A percentile compares a stretch with the other conserved stretches of the same genome.
phyloP scores from a whole-genome alignment of 2,113 vertebrate genomes.

The Actenoides lindsayi region DNA sequence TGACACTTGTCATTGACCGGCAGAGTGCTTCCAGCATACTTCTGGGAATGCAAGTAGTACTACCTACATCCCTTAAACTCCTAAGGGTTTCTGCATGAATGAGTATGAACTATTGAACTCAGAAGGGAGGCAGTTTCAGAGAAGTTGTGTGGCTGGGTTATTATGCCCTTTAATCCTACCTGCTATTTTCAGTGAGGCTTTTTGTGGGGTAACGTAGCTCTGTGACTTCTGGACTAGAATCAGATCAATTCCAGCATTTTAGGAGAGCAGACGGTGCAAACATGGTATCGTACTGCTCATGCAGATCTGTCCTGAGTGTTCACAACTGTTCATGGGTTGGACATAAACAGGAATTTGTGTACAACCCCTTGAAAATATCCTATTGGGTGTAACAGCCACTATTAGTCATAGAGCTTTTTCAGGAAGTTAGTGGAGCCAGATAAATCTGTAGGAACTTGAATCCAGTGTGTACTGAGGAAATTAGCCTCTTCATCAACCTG shows the following conservation, averaged over 20 bases:
- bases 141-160: background rate
- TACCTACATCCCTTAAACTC: background rate
- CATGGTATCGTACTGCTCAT: background rate
- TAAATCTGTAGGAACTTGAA: background rate
- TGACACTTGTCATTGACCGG: background rate
- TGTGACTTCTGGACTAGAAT: background rate
- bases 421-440: background rate
- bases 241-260: background rate
- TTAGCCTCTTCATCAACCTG: background rate
- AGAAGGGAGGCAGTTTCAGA: background rate
- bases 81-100: conserved; percentile 21
- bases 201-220: background rate
- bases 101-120: background rate
- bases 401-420: background rate
- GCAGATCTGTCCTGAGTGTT: background rate
- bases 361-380: background rate
- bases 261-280: background rate
- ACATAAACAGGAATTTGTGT: background rate
- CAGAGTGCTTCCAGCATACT: background rate
- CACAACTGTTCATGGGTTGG: background rate
- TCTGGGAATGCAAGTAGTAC: background rate
- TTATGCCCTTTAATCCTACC: background rate
- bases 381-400: background rate
- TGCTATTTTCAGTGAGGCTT: background rate
- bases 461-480: background rate